Evolutionary conservation across 2,797 vertebrate species (phyloP).

Genomic region (Cynodonichthys magdalenae): DNA sequence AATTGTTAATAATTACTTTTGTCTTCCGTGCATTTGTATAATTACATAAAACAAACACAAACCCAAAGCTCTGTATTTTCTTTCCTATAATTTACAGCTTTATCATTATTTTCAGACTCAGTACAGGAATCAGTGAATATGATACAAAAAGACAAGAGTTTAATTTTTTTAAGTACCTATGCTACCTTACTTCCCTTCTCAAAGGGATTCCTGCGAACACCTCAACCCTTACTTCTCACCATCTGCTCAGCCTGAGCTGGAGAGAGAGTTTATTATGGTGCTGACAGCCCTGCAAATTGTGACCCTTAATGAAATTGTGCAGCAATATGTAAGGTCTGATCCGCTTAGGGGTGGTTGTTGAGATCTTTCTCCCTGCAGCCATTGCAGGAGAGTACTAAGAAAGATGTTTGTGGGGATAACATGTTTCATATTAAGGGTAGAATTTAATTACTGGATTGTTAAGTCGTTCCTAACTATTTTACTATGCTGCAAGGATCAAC

Average conservation of each 20-base stretch:
- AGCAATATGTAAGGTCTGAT: slow-evolving; percentile 66
- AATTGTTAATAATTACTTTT: too few species aligned
- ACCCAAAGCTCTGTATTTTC: background rate
- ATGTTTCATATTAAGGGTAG: slow-evolving; percentile 48
- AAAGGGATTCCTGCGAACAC: slow-evolving; percentile 62
- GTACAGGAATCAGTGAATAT: slow-evolving; percentile 1
- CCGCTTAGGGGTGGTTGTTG: slow-evolving; percentile 44
- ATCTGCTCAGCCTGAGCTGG: slow-evolving; percentile 61
- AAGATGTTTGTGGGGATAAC: slow-evolving; percentile 38
- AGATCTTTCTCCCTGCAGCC: slow-evolving; percentile 39
- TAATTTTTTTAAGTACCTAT: slow-evolving; percentile 33
- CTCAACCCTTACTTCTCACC: slow-evolving; percentile 46
- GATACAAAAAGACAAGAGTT: slow-evolving; percentile 37
- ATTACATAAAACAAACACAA: slow-evolving; percentile 10
- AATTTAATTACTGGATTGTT: slow-evolving; percentile 66
- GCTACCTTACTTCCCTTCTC: slow-evolving; percentile 49
- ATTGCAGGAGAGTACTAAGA: slow-evolving; percentile 15
- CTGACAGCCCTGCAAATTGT: slow-evolving; percentile 59
- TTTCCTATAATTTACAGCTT: slow-evolving; percentile 11
- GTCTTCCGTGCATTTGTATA: too few species aligned
- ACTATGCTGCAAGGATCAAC: slow-evolving; percentile 33
- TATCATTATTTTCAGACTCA: slow-evolving; percentile 5
- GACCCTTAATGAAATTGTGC: slow-evolving; percentile 73
- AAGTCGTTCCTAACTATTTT: slow-evolving; percentile 52
- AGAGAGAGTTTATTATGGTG: slow-evolving; percentile 55